Conservation (phyloP, 2,113 vertebrate genomes). For the Lipophrys pholis region DNA sequence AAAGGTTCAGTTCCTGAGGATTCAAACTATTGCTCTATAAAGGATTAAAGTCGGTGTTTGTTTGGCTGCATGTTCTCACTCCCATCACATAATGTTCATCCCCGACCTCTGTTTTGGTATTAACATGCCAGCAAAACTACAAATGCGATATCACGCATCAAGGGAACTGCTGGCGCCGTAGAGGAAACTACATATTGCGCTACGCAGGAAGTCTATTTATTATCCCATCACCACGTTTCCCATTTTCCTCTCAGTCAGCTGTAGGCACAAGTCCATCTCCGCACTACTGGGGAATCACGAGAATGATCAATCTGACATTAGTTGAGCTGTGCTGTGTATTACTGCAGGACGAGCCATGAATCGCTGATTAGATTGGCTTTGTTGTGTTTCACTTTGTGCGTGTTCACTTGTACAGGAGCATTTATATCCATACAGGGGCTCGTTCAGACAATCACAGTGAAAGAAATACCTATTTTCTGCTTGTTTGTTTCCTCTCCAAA, state of each 20-base stretch:
- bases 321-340: constrained; percentile 53
- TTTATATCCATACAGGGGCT: constrained; percentile 47
- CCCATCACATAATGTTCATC: no score
- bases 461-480: constrained; percentile 30
- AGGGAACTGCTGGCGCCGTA: constrained; percentile 12
- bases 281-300: constrained; percentile 52
- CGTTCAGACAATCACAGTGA: constrained; percentile 16
- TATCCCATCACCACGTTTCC: constrained; percentile 59
- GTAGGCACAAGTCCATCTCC: constrained; percentile 56
- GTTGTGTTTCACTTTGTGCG: constrained; percentile 27
- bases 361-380: constrained; percentile 56
- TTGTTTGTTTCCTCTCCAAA: background rate
- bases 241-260: constrained; percentile 58
- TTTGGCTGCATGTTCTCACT: no score
- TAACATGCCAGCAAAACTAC: constrained; percentile 33
- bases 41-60: no score
- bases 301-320: constrained; percentile 68
- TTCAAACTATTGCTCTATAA: no score
- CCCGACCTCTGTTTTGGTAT: constrained; percentile 1
- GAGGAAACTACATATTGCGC: constrained; percentile 52
- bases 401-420: constrained; percentile 46
- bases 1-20: no score
- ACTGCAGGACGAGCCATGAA: constrained; percentile 51
- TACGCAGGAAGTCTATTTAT: constrained; percentile 64
- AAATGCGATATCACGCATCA: constrained; percentile 55